These are phyloP conservation scores for Galagoides demidoff DNA, from an alignment of 2,797 vertebrate species.

Conservation along the genomic window DNA sequence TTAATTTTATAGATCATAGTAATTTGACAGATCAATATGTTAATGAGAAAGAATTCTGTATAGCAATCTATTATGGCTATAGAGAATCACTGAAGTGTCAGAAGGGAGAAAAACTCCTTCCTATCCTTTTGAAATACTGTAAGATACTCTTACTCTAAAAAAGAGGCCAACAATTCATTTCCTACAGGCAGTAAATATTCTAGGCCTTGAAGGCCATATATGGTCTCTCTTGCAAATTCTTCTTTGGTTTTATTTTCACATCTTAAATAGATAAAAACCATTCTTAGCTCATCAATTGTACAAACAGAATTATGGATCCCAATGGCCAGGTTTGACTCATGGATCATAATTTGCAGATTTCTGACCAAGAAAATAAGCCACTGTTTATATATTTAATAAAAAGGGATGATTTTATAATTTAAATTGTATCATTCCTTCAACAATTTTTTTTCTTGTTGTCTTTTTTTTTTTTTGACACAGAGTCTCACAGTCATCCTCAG, in stretches of 20 bases:
- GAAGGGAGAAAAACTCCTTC: slow-evolving; percentile 21
- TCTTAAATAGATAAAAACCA: background rate
- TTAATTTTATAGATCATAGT: slow-evolving; percentile 78
- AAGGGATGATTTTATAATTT: background rate
- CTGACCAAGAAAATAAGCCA: slow-evolving; percentile 30
- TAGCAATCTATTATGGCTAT: slow-evolving; percentile 18
- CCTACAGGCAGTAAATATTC: background rate
- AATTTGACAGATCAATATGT: slow-evolving; percentile 71
- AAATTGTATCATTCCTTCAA: background rate
- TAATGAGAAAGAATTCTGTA: slow-evolving; percentile 62
- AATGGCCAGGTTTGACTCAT: background rate
- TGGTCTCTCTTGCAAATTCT: background rate
- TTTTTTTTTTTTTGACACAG: no score
- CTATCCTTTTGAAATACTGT: slow-evolving; percentile 57
- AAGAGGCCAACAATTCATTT: background rate
- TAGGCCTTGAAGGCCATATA: background rate
- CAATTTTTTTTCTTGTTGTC: background rate
- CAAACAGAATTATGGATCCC: background rate
- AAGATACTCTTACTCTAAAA: background rate
- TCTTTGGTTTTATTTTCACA: background rate
- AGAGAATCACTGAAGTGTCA: slow-evolving; percentile 43
- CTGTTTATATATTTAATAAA: background rate
- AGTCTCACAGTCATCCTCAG: no score
- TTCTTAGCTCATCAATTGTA: background rate
- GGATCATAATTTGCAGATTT: fast-evolving